These are phyloP conservation scores for Malacoraja senta DNA, from an alignment of 2,797 vertebrate species.

Conservation along the genomic window DNA sequence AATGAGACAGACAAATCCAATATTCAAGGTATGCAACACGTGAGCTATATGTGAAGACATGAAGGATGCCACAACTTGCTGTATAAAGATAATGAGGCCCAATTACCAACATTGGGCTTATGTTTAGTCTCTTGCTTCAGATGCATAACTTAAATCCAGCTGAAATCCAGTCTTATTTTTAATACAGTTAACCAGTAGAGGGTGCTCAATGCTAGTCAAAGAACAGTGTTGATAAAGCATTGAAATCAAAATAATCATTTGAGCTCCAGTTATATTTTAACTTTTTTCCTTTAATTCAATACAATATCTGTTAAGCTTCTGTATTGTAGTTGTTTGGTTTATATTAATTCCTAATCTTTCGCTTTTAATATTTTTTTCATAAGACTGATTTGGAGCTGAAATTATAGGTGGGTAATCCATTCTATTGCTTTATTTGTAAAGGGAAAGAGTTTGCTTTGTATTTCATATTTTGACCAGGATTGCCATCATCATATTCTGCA, in stretches of 20 bases:
- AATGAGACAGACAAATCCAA: background rate
- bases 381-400: too few species aligned
- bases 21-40: background rate
- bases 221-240: background rate
- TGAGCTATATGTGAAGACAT: background rate
- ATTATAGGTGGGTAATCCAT: too few species aligned
- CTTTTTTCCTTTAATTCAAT: background rate
- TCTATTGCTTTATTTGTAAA: too few species aligned
- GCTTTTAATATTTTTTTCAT: too few species aligned
- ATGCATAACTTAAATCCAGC: background rate
- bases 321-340: background rate
- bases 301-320: background rate
- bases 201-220: background rate
- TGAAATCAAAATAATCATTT: background rate
- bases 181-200: background rate
- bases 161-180: background rate
- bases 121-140: background rate
- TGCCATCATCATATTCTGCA: too few species aligned
- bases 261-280: background rate
- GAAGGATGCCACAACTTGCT: too few species aligned
- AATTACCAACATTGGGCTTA: background rate
- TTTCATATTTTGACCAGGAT: too few species aligned
- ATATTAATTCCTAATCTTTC: background rate
- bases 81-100: background rate
- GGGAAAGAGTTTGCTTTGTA: too few species aligned